Evolutionary conservation across 2,797 vertebrate genomes (phyloP).

Genomic region (Emydoidea blandingii): DNA sequence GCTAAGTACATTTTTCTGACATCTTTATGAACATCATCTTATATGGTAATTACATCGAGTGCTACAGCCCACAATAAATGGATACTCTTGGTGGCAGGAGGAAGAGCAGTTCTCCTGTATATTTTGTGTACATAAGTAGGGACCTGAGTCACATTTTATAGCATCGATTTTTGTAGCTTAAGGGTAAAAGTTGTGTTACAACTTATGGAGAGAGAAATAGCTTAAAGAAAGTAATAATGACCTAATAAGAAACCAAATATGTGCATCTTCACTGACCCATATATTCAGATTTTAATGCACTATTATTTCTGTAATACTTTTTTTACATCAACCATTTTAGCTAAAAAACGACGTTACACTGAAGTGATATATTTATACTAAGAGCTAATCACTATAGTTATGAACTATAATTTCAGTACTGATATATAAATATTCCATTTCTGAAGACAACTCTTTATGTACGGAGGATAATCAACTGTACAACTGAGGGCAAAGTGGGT

Average conservation of each 20-base stretch:
- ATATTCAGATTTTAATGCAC: neutral
- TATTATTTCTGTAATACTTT: neutral
- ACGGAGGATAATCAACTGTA: neutral
- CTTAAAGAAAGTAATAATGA: neutral
- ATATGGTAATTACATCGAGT: neutral
- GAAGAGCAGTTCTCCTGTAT: neutral
- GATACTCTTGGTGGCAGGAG: neutral
- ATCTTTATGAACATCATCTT: conserved; percentile 24
- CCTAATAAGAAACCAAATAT: neutral
- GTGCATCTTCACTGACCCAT: neutral
- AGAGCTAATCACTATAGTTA: neutral
- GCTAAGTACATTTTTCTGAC: conserved; percentile 12
- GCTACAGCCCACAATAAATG: neutral
- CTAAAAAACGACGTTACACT: neutral
- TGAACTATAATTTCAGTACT: neutral
- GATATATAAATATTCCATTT: conserved; percentile 9
- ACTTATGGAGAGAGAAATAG: neutral
- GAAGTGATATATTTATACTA: neutral
- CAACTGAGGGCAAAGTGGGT: conserved; percentile 2
- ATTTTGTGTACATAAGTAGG: neutral
- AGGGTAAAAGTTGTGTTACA: neutral
- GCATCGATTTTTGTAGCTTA: neutral
- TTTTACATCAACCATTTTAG: neutral
- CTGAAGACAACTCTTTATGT: neutral
- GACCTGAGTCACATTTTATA: neutral